phyloP scores from a whole-genome alignment of 1,140 invertebrate species.

The Drosophila quadrilineata region DNA sequence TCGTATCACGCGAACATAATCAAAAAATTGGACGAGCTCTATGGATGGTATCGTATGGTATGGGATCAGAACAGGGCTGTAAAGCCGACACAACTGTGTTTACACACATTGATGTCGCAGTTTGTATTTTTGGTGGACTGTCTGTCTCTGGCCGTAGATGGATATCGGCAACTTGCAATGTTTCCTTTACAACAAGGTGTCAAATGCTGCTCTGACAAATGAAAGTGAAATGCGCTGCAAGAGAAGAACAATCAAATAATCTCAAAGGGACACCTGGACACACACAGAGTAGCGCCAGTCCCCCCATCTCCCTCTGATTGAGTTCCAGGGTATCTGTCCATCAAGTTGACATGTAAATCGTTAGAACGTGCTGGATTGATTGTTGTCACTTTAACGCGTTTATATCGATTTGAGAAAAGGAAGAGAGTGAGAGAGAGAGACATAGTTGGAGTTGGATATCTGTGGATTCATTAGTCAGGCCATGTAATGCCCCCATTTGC shows the following conservation, averaged over 20 bases:
- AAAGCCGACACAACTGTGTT: conserved; percentile 64
- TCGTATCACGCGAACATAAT: conserved; percentile 69
- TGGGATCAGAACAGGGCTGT: conserved; percentile 1
- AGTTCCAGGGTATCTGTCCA: conserved; percentile 21
- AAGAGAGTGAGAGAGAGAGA: neutral
- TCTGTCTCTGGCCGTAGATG: conserved; percentile 29
- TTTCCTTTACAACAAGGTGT: conserved; percentile 62
- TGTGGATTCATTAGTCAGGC: conserved; percentile 71
- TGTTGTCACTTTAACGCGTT: conserved; percentile 55
- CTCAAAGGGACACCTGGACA: conserved; percentile 62
- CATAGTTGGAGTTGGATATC: no score
- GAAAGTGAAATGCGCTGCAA: conserved; percentile 62
- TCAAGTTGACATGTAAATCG: conserved; percentile 78
- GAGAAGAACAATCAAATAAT: neutral
- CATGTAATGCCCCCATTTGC: neutral
- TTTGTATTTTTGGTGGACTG: neutral
- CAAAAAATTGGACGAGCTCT: conserved; percentile 39
- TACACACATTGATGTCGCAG: conserved; percentile 15
- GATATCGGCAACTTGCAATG: conserved; percentile 46
- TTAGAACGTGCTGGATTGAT: conserved; percentile 75
- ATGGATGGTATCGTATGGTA: no score
- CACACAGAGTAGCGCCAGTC: conserved; percentile 56
- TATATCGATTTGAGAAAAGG: conserved; percentile 2
- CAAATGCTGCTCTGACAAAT: conserved; percentile 70
- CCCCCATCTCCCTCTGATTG: neutral